Evolutionary conservation across 2,113 vertebrate genomes (phyloP).

Genomic region (Centropus unirufus): DNA sequence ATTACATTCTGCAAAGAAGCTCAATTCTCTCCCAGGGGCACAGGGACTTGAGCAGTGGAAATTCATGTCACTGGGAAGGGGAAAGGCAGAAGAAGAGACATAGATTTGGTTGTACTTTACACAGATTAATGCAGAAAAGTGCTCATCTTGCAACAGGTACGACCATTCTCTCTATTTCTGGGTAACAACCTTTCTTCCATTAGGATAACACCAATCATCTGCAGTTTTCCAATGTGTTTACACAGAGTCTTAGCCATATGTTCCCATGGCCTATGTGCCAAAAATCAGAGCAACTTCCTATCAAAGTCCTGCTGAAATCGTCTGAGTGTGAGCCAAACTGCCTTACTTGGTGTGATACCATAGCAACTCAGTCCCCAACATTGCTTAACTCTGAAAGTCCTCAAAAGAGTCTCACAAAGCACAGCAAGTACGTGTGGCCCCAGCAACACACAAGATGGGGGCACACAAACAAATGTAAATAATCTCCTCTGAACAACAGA

Average conservation of each 20-base stretch:
- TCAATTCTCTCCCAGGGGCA: neutral
- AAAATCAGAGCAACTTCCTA: constrained; percentile 37
- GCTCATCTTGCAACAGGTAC: constrained; percentile 6
- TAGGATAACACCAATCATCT: constrained; percentile 9
- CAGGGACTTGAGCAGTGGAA: neutral
- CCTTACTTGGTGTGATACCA: constrained; percentile 2
- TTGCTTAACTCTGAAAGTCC: neutral
- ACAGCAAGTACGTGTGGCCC: neutral
- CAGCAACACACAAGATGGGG: neutral
- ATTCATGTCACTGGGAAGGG: neutral
- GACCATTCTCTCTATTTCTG: neutral
- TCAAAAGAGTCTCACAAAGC: neutral
- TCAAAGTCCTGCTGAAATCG: constrained; percentile 41
- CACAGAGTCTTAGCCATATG: constrained; percentile 30
- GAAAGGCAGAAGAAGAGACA: neutral
- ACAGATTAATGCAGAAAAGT: neutral
- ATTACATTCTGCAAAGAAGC: neutral
- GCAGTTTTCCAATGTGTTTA: constrained; percentile 13
- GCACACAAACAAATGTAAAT: constrained; percentile 26
- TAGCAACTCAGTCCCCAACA: constrained; percentile 24
- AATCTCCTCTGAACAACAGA: neutral
- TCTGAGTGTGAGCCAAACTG: neutral
- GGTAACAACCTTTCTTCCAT: neutral
- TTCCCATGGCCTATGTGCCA: constrained; percentile 20
- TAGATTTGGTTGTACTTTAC: neutral